Evolutionary conservation across 2,888 invertebrate genomes (phyloP).

Genomic region (Rotaria magnacalcarata): DNA sequence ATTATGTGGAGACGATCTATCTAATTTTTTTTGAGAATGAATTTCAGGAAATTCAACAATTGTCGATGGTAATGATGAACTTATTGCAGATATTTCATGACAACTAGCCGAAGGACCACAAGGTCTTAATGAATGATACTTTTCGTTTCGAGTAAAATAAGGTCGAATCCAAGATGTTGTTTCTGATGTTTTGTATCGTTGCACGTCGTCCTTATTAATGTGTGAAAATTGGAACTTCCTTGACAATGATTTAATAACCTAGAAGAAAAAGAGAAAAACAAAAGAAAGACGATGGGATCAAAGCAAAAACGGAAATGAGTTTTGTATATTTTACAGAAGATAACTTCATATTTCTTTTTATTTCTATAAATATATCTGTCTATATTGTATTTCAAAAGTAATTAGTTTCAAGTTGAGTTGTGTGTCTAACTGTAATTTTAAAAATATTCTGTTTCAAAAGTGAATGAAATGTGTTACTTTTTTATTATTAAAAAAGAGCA

Average conservation of each 20-base stretch:
- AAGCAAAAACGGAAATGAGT: not conserved
- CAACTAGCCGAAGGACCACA: not conserved
- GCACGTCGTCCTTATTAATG: not conserved
- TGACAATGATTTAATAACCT: not conserved
- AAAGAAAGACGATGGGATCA: not conserved
- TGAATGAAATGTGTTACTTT: no score
- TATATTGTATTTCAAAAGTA: not conserved
- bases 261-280: not conserved
- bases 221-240: not conserved
- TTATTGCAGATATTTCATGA: not conserved
- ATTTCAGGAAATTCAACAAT: not conserved
- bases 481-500: no score
- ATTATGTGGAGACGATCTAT: not conserved
- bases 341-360: not conserved
- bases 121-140: not conserved
- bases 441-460: not conserved
- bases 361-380: not conserved
- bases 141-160: not conserved
- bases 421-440: no score
- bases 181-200: not conserved
- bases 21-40: not conserved
- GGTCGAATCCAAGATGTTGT: not conserved
- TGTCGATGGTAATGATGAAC: not conserved
- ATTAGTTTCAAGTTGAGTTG: not conserved
- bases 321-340: not conserved